Base-by-base conservation (phyloP, 2,888 invertebrate genomes). In the Andricus curvator region DNA sequence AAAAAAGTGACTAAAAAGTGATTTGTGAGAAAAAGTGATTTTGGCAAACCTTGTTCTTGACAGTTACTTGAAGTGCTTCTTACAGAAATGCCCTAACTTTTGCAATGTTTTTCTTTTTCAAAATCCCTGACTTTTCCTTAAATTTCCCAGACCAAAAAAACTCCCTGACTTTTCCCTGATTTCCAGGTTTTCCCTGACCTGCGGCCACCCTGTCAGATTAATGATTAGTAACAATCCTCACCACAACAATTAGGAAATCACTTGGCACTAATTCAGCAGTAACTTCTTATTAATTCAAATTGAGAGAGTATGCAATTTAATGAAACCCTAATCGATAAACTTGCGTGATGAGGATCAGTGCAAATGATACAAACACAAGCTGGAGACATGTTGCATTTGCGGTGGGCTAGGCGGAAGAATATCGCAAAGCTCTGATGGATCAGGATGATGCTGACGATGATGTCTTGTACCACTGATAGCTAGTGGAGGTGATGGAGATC, bases 401-500 rank as follows among this genome's bases (percentile, higher is more conserved):
- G 91, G 89, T 86, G 90, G 89, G 80, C 88, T 91, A 90, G 88
- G 87, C 85, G 91, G 86, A 85, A 91, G 88, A 85, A 91, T 89
- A 87, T 92, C 91, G 88, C 89, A 89, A 92, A 92, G 90, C 88
- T 91, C 89, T 86, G 88, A 87, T 86, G 84, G 83, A 78, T 90
- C 88, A 83, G 89, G 85, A 83, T 86, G 86, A 85, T 89, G 86
- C 83, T 84, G 85, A 64, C 84, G 87, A 77, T 85, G 85, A 80
- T 88, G 86, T 80, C 87, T 84, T 87, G 88, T 92, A 92, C 92
- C 92, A 86, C 92, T 95, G 85, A 95, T 94, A 82, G 94, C 94
- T 81, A 95, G 94, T 84, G 94, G 95, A 77, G 95, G 95, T 29
- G 95, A 94, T n/a, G 95, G 94, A 8, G 93, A 93, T 77, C 94